phyloP scores from a whole-genome alignment of 2,888 invertebrate genomes.

The Drosophila nigricruria region DNA sequence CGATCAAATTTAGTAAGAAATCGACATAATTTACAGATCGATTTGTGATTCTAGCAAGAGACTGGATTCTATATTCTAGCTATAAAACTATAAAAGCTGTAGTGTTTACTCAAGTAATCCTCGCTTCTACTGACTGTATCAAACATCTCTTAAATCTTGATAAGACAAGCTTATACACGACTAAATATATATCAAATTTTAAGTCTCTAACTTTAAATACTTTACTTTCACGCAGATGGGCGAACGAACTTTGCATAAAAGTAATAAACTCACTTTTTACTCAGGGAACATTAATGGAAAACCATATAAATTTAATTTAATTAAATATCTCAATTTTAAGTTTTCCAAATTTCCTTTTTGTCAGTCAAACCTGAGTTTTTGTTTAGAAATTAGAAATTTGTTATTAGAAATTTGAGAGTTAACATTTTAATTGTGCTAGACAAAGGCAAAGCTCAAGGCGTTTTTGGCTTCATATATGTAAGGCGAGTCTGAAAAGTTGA shows the following conservation, averaged over 20 bases:
- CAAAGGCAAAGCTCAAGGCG: not conserved
- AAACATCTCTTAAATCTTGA: no score
- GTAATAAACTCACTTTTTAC: not conserved
- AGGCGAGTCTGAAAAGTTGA: not conserved
- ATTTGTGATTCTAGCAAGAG: no score
- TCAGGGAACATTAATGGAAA: not conserved
- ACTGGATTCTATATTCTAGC: no score
- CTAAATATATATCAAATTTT: no score
- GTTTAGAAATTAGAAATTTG: no score
- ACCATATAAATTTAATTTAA: not conserved
- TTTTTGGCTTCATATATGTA: not conserved
- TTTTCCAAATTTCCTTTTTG: not conserved
- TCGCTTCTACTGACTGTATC: no score
- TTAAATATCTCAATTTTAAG: not conserved
- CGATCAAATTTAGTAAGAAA: no score
- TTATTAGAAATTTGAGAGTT: not conserved
- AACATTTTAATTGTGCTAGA: not conserved
- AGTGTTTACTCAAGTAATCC: not conserved
- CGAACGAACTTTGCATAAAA: no score
- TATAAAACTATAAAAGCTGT: not conserved
- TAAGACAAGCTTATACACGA: no score
- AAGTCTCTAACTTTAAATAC: no score
- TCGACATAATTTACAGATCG: no score
- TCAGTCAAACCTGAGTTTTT: not conserved
- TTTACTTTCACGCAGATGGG: no score